Evolutionary conservation across 2,113 vertebrate genomes (phyloP).

Genomic region (Acinonyx jubatus): DNA sequence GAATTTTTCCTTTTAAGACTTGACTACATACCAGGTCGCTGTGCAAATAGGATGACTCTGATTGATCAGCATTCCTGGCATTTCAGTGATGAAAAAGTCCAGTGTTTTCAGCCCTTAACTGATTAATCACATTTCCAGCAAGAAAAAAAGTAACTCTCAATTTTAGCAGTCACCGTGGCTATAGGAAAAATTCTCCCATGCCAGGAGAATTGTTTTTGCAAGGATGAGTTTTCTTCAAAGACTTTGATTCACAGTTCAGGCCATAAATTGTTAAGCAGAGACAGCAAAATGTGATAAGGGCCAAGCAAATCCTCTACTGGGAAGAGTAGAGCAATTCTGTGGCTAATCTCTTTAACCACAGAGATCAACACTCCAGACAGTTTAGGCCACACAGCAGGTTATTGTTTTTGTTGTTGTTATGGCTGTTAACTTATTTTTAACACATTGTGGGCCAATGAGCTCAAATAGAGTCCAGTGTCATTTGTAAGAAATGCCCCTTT

Average conservation of each 20-base stretch:
- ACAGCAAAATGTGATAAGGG: neutral
- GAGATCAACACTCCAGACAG: neutral
- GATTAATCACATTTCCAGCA: constrained; percentile 57
- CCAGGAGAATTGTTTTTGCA: constrained; percentile 11
- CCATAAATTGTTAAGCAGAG: neutral
- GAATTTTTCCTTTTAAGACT: constrained; percentile 50
- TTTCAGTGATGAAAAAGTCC: constrained; percentile 61
- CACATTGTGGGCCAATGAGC: neutral
- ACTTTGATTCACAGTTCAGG: neutral
- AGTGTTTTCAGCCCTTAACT: constrained; percentile 52
- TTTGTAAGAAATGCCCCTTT: neutral
- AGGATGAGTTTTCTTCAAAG: neutral
- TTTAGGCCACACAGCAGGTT: neutral
- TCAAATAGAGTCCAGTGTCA: neutral
- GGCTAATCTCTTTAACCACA: neutral
- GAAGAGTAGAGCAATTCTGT: neutral
- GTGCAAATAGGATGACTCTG: constrained; percentile 40
- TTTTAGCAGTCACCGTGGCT: neutral
- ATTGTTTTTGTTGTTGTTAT: neutral
- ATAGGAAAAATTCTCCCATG: neutral
- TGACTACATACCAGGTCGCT: neutral
- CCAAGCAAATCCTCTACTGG: neutral
- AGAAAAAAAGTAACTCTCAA: constrained; percentile 40
- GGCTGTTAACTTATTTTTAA: neutral
- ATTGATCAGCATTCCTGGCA: constrained; percentile 24